phyloP scores from a whole-genome alignment of 1,140 invertebrate species.

The Megalopta genalis region DNA sequence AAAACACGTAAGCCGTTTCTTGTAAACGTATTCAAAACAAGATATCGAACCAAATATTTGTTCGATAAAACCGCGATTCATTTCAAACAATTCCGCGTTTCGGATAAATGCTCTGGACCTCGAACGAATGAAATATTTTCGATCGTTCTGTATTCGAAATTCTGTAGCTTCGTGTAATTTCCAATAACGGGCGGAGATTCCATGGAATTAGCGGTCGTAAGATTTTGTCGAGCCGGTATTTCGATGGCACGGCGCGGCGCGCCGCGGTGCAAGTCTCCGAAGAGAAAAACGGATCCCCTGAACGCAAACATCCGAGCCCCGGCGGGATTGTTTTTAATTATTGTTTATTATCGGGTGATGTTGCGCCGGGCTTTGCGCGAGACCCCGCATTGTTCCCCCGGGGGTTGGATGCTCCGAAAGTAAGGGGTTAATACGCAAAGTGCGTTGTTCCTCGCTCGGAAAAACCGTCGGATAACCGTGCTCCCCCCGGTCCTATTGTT shows the following conservation, averaged over 20 bases:
- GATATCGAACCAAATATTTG: too few species aligned
- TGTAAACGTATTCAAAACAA: too few species aligned
- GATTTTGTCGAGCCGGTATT: neutral
- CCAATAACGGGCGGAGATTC: too few species aligned
- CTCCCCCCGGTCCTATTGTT: constrained; percentile 2
- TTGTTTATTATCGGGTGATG: constrained; percentile 48
- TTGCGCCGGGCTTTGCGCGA: neutral
- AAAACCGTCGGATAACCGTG: constrained; percentile 3
- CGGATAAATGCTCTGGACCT: too few species aligned
- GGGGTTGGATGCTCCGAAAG: neutral
- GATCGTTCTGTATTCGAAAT: too few species aligned
- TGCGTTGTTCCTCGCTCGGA: constrained; percentile 12
- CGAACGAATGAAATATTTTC: too few species aligned
- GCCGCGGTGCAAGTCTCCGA: neutral
- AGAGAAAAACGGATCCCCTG: neutral
- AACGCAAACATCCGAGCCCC: constrained; percentile 27
- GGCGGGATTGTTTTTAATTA: constrained; percentile 49
- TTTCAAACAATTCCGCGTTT: too few species aligned
- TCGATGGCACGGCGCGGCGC: too few species aligned
- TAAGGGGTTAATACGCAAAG: constrained; percentile 34
- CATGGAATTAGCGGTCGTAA: neutral
- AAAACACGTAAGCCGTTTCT: too few species aligned
- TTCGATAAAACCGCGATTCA: too few species aligned
- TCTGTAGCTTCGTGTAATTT: too few species aligned
- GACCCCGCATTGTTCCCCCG: constrained; percentile 17